A percentile compares a stretch with the other conserved stretches of the same genome.
Evolutionary conservation across 2,113 vertebrate species (phyloP).

Genomic region (Poeciliopsis retropinna): DNA sequence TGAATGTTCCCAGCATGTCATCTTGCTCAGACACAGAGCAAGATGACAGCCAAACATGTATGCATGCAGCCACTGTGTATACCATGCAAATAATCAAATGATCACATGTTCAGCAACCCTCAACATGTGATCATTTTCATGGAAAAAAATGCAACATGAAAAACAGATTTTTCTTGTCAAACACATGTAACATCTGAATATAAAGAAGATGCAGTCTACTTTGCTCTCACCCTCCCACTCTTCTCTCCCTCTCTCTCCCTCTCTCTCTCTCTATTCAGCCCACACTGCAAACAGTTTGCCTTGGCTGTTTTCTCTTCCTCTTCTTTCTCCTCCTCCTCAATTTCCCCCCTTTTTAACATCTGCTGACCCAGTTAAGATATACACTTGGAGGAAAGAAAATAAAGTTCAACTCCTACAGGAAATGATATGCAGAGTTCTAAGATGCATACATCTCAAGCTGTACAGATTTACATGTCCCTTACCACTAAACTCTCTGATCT

Average conservation of each 20-base stretch:
- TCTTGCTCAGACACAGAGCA: not conserved
- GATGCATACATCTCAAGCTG: not conserved
- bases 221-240: conserved; percentile 48
- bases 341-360: conserved; percentile 64
- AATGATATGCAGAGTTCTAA: conserved; percentile 47
- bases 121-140: not conserved
- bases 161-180: not conserved
- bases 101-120: not conserved
- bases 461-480: conserved; percentile 27
- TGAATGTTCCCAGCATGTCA: conserved; percentile 2
- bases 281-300: conserved; percentile 74
- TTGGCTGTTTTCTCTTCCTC: conserved; percentile 66
- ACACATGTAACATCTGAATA: conserved; percentile 29
- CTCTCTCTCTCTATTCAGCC: conserved; percentile 55
- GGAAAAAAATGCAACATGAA: not conserved
- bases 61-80: not conserved
- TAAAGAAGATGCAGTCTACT: conserved; percentile 40
- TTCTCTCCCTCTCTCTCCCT: conserved; percentile 51
- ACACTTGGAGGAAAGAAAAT: conserved; percentile 61
- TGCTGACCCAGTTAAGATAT: conserved; percentile 82
- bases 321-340: conserved; percentile 16
- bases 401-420: conserved; percentile 72
- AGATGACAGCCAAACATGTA: not conserved
- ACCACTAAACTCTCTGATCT: not conserved
- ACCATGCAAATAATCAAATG: not conserved